Evolutionary conservation across 64 coral and sea anemone species (phyloP), one percentile per base, ranked within the genome.

Genomic region (Trachythela sp.): DNA sequence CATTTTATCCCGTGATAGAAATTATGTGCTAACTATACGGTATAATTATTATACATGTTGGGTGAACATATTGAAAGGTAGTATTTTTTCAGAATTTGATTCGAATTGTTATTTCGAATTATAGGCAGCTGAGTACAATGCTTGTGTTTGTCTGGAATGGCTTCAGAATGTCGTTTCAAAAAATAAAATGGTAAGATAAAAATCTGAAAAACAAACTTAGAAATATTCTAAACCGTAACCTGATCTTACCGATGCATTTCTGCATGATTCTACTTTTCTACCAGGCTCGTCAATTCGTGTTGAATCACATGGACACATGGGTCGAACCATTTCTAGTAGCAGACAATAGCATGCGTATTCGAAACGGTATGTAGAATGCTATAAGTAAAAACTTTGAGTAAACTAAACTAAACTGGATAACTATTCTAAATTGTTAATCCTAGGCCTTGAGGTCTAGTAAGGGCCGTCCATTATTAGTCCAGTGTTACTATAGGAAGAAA

Each of bases 291-390:
- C 96, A 99, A 38, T 99, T 94, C 91, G 96, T 99, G 4, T 33
- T 99, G 18, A 91, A 95, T 36, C 94, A 99, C 77, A 91, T 99
- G 96, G 91, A 93, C 70, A 92, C 91, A 36, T 99, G 96, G 96
- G 96, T 99, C 6, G 93, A 99, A 84, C 92, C 92, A 38, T 99
- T 92, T 77, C 89, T 99, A 4, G 92, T 99, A 42, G 93, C 93
- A 60, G 93, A 99, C 76, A 99, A 94, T 77, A 99, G 93, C 76
- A 85, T 94, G 11, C 91, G 96, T 22, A 94, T 99, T 13, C 92
- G 96, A 60, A 99, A 99, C 85, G 96, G 96, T 99, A 85, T 56
- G 92, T 54, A 59, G 24, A 52, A 22, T 4, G 17, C 4, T 15
- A 33, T 29, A 39, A 24, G 58, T 20, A 4, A 40, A 64, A 20